phyloP scores from a whole-genome alignment of 2,797 vertebrate species.

The Eupleurogrammus muticus region DNA sequence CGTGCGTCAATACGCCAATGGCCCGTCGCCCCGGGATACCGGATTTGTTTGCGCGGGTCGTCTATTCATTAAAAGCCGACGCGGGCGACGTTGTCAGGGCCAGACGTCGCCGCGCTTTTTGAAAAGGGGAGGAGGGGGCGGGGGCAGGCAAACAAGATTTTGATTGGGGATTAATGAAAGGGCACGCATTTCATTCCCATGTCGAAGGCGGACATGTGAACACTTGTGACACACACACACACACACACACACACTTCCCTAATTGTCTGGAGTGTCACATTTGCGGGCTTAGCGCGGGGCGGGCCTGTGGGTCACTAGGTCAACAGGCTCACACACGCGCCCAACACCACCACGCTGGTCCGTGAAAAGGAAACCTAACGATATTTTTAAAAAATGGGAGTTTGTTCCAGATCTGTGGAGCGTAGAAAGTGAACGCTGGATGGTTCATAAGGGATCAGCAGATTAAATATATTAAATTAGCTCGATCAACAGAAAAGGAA shows the following conservation, averaged over 20 bases:
- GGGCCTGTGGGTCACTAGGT: constrained; percentile 67
- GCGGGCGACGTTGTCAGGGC: constrained; percentile 36
- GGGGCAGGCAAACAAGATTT: constrained; percentile 44
- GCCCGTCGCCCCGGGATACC: constrained; percentile 63
- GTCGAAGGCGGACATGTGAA: constrained; percentile 60
- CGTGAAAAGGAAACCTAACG: too few species aligned
- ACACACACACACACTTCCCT: constrained; percentile 60
- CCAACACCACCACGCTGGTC: not conserved
- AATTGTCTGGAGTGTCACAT: constrained; percentile 78
- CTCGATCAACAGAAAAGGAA: too few species aligned
- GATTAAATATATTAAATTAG: too few species aligned
- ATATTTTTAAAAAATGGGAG: too few species aligned
- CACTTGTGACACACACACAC: constrained; percentile 52
- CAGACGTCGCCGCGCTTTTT: constrained; percentile 9
- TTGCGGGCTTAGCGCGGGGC: constrained; percentile 75
- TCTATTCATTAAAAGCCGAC: constrained; percentile 59
- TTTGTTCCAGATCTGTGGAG: too few species aligned
- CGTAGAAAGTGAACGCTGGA: too few species aligned
- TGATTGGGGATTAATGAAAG: constrained; percentile 72
- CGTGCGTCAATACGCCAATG: constrained; percentile 73
- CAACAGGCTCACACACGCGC: constrained; percentile 31
- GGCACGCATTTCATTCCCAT: constrained; percentile 34
- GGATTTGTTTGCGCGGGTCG: constrained; percentile 54
- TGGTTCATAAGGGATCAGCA: too few species aligned
- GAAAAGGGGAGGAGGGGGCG: constrained; percentile 27